Conservation (phyloP, 2,888 invertebrate genomes). For the Tipula confusa region DNA sequence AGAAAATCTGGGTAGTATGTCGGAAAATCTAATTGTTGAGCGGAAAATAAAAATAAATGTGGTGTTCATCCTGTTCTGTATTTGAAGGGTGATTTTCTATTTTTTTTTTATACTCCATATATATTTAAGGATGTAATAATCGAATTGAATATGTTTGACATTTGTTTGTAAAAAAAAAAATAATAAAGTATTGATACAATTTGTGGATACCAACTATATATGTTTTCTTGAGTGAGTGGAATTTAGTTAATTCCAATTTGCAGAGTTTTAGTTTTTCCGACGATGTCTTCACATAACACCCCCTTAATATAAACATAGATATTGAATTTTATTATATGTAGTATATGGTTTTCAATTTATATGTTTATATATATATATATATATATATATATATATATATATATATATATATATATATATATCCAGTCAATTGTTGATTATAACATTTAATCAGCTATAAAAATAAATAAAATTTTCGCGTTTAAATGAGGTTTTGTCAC, state of each 20-base stretch:
- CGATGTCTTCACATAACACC: neutral
- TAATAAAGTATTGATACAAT: neutral
- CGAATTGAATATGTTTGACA: constrained; percentile 25
- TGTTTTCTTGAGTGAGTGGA: neutral
- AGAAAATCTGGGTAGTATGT: neutral
- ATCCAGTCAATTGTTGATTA: neutral
- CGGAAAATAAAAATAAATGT: constrained; percentile 13
- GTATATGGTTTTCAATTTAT: neutral
- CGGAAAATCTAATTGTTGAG: constrained; percentile 20
- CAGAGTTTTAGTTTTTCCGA: neutral
- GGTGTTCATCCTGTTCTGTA: constrained; percentile 3
- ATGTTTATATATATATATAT: neutral
- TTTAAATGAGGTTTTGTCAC: constrained; percentile 3
- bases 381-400: neutral
- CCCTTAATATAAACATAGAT: neutral
- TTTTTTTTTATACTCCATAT: too few relatives aligned
- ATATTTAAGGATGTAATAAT: constrained; percentile 5
- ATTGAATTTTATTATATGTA: neutral
- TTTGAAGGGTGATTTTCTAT: constrained; percentile 14
- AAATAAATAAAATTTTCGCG: neutral
- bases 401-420: neutral
- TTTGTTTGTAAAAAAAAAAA: neutral
- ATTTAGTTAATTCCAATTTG: neutral
- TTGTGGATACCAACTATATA: neutral
- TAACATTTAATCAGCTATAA: neutral